These are phyloP conservation scores for Acrobasis repandana DNA, from an alignment of 2,888 invertebrate genomes.

Conservation along the genomic window DNA sequence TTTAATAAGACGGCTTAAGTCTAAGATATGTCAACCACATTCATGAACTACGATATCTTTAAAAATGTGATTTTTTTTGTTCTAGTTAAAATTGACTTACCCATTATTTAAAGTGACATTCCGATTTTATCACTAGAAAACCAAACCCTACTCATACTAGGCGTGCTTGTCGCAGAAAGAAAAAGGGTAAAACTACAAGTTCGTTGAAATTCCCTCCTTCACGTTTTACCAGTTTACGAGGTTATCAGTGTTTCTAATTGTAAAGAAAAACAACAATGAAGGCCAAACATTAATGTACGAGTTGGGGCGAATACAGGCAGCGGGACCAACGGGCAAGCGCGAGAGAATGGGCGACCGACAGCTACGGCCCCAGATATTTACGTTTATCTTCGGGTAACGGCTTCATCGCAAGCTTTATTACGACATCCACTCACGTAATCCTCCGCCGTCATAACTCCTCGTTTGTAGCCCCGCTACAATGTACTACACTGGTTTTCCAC, in stretches of 20 bases:
- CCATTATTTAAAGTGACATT: not conserved
- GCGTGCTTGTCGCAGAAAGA: not conserved
- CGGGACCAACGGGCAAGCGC: slow-evolving; percentile 40
- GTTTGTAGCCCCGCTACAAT: slow-evolving; percentile 77
- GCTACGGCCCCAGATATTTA: slow-evolving; percentile 77
- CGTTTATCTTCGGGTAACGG: slow-evolving; percentile 82
- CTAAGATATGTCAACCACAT: too few relatives aligned
- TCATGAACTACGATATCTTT: too few relatives aligned
- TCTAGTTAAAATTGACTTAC: too few relatives aligned
- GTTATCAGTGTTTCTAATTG: slow-evolving; percentile 47
- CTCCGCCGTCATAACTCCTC: slow-evolving; percentile 81
- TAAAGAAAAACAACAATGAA: slow-evolving; percentile 42
- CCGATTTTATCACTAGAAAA: not conserved
- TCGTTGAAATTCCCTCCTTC: not conserved
- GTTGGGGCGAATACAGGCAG: slow-evolving; percentile 35
- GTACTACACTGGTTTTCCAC: slow-evolving; percentile 72
- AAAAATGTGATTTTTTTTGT: too few relatives aligned
- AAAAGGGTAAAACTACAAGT: not conserved
- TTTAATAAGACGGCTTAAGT: too few relatives aligned
- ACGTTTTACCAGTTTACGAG: slow-evolving; percentile 30
- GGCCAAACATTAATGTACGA: slow-evolving; percentile 19
- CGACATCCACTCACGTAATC: slow-evolving; percentile 83
- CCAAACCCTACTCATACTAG: not conserved
- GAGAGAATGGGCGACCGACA: slow-evolving; percentile 52
- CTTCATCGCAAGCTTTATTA: slow-evolving; percentile 83